Evolutionary conservation across 2,888 invertebrate species (phyloP).

Genomic region (Drosophila atripex): DNA sequence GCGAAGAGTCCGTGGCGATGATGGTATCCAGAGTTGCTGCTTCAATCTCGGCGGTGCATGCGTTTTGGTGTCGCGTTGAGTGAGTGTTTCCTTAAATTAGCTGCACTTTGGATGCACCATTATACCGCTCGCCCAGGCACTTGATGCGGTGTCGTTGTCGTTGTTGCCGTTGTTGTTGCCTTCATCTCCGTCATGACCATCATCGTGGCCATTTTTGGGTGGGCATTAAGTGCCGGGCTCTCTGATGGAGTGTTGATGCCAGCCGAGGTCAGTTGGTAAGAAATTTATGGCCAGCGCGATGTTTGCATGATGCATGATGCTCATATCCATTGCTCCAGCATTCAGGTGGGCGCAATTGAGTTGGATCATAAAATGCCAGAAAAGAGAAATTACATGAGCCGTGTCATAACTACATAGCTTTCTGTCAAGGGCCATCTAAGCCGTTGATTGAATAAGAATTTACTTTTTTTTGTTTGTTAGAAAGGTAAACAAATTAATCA

Average conservation of each 20-base stretch:
- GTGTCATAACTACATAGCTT: constrained; percentile 11
- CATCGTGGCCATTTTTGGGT: constrained; percentile 70
- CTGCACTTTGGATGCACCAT: constrained; percentile 69
- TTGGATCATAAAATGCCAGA: constrained; percentile 39
- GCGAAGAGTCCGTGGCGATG: constrained; percentile 16
- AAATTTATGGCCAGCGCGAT: constrained; percentile 59
- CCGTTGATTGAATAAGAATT: constrained; percentile 3
- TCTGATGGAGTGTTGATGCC: constrained; percentile 73
- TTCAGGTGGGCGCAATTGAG: constrained; percentile 71
- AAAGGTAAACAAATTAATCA: constrained; percentile 3
- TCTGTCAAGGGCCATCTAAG: constrained; percentile 12
- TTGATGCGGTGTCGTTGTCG: constrained; percentile 35
- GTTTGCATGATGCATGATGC: constrained; percentile 57
- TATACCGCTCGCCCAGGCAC: constrained; percentile 45
- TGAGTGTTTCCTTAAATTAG: constrained; percentile 78
- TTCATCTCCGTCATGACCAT: constrained; percentile 40
- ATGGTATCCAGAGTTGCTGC: constrained; percentile 32
- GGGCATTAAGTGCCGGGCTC: constrained; percentile 73
- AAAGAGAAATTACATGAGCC: constrained; percentile 37
- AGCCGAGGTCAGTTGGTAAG: constrained; percentile 55
- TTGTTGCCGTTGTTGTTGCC: constrained; percentile 8
- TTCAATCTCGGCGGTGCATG: constrained; percentile 39
- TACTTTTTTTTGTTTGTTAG: neutral
- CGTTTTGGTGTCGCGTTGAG: constrained; percentile 54
- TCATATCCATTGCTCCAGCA: constrained; percentile 28